Percentiles rank a stretch among this genome's conserved stretches.
phyloP scores from a whole-genome alignment of 1,140 invertebrate species.

The Battus philenor region DNA sequence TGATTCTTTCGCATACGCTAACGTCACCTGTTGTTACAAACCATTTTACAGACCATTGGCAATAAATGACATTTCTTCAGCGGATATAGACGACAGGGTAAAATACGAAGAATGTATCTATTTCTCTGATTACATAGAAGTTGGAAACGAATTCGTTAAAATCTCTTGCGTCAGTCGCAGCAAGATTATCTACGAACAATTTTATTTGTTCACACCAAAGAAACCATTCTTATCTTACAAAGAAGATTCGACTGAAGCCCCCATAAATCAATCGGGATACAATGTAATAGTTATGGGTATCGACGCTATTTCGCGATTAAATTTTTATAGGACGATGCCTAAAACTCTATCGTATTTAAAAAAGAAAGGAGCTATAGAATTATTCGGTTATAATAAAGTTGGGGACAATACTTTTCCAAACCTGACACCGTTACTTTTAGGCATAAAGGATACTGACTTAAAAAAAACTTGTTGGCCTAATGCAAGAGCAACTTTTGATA shows the following conservation, averaged over 20 bases:
- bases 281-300: conserved; percentile 90
- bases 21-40: conserved; percentile 79
- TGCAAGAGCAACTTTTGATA: conserved; percentile 70
- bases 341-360: conserved; percentile 80
- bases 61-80: conserved; percentile 46
- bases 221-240: conserved; percentile 31
- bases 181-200: conserved; percentile 79
- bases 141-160: conserved; percentile 79
- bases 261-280: conserved; percentile 36
- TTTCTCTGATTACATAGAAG: conserved; percentile 59
- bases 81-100: conserved; percentile 58
- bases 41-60: conserved; percentile 77
- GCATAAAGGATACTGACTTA: conserved; percentile 79
- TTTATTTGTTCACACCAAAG: conserved; percentile 80
- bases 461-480: conserved; percentile 77
- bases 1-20: conserved; percentile 65
- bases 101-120: conserved; percentile 60
- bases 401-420: conserved; percentile 92
- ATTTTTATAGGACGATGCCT: conserved; percentile 89
- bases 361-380: conserved; percentile 79
- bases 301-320: conserved; percentile 90
- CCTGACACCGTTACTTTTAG: conserved; percentile 83
- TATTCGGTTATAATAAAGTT: conserved; percentile 89
- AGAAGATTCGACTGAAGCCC: conserved; percentile 23
- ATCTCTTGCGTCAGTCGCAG: conserved; percentile 77